phyloP scores from a whole-genome alignment of 1,140 invertebrate species.

The Neodiprion lecontei region DNA sequence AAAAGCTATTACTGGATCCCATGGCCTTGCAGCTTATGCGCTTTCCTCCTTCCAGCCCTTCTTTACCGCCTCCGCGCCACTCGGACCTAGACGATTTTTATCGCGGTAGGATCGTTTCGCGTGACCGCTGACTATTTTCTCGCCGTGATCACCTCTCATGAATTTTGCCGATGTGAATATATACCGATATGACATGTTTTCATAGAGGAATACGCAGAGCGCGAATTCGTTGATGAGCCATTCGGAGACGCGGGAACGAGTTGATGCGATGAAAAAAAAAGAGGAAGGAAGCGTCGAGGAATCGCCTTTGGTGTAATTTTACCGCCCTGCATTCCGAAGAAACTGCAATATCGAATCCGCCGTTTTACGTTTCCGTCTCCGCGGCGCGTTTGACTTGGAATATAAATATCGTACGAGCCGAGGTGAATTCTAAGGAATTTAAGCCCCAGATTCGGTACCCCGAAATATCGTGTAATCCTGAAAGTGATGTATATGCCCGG shows the following conservation, averaged over 20 bases:
- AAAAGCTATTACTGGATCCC: conserved; percentile 53
- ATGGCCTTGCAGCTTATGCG: conserved; percentile 29
- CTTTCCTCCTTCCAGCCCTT: conserved; percentile 14
- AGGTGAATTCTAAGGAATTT: background rate
- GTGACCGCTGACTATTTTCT: conserved; percentile 30
- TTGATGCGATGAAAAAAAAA: no score
- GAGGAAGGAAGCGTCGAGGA: no score
- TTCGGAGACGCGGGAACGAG: no score
- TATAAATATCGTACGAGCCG: background rate
- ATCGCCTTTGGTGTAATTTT: no score
- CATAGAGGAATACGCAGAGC: no score
- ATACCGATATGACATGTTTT: no score
- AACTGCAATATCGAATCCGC: no score
- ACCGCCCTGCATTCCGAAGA: no score
- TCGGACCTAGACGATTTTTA: conserved; percentile 15
- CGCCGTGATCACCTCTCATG: background rate
- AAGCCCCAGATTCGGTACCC: background rate
- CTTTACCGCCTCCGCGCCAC: conserved; percentile 17
- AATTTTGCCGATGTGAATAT: no score
- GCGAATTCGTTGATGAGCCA: no score
- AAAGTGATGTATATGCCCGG: background rate
- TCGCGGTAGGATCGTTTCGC: conserved; percentile 38
- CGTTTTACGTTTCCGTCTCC: no score
- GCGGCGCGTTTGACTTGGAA: no score
- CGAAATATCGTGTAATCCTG: background rate